Base-by-base conservation (phyloP, 1,140 invertebrate species). In the Stegodyphus mimosarum region DNA sequence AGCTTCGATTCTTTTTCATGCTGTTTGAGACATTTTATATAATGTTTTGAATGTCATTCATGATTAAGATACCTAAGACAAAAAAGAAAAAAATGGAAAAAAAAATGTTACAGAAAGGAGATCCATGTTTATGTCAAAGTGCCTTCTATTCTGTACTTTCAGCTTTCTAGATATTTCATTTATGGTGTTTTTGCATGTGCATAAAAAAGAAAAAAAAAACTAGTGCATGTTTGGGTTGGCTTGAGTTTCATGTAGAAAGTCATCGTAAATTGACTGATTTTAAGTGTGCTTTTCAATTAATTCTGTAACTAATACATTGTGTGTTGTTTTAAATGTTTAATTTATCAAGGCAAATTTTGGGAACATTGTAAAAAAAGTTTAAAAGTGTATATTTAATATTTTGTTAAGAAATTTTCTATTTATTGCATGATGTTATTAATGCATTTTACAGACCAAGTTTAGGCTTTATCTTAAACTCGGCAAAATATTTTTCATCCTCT, bases 81-180 rank as follows among this genome's bases (percentile, higher is more conserved):
- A 11, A 15, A 60, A 60, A 60, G 5, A 2, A 5, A 18, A 7
- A 15, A 13, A 15, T 1, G 2, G 9, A 9, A 15, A 11, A n/a
- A 67, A 67, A 67, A 15, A 67, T 4, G 6, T n/a, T 17, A 67
- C 10, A 67, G n/a, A 67, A 2, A n/a, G 9, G 7, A 13, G 52
- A 48, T 53, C 49, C 64, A 33, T 67, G 66, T 78, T 64, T 53
- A 64, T 63, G 76, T 33, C 33, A 33, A 78, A 78, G 76, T 78
- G 76, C 76, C 76, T 78, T 78, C 76, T 78, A 69, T 69, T 78
- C 50, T 69, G 33, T 51, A 60, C 50, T 78, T 67, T 77, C 7
- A 67, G 75, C 75, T 77, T 66, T 67, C 10, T 67, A 67, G 49
- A 64, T 73, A 51, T 73, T 11, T 53, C 18, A 18, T 9, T 60